Conservation (phyloP, 2,888 invertebrate genomes). For the Phortica okadai region DNA sequence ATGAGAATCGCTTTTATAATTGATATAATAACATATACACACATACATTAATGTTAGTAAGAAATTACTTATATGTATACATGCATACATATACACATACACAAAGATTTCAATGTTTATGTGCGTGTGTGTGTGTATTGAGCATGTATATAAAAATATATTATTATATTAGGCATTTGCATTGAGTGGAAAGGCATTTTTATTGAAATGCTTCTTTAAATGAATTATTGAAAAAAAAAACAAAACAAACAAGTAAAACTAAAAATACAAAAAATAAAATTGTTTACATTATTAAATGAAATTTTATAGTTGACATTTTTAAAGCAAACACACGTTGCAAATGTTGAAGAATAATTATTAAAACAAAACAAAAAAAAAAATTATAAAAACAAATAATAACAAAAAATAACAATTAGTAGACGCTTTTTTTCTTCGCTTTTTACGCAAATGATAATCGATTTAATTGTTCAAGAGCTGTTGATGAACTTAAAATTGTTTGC, state of each 20-base stretch:
- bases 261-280: conserved; percentile 32
- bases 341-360: background rate
- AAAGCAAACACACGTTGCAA: background rate
- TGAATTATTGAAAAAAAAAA: conserved; percentile 23
- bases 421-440: background rate
- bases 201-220: conserved; percentile 62
- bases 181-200: conserved; percentile 55
- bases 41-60: background rate
- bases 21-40: background rate
- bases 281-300: conserved; percentile 27
- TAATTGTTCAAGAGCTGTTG: no score
- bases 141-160: conserved; percentile 32
- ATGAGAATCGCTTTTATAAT: conserved; percentile 51
- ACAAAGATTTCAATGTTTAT: no score
- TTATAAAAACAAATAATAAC: background rate
- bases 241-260: conserved; percentile 29
- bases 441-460: conserved; percentile 6
- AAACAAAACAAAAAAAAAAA: conserved; percentile 7
- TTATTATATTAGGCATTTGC: conserved; percentile 43
- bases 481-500: conserved; percentile 3
- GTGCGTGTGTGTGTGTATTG: no score
- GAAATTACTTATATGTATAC: conserved; percentile 41
- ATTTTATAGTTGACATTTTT: conserved; percentile 51
- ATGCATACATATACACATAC: conserved; percentile 30
- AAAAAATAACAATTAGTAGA: conserved; percentile 7